These are phyloP conservation scores for Ophioninae sp. DNA, from an alignment of 2,888 invertebrate genomes.

Conservation along the genomic window DNA sequence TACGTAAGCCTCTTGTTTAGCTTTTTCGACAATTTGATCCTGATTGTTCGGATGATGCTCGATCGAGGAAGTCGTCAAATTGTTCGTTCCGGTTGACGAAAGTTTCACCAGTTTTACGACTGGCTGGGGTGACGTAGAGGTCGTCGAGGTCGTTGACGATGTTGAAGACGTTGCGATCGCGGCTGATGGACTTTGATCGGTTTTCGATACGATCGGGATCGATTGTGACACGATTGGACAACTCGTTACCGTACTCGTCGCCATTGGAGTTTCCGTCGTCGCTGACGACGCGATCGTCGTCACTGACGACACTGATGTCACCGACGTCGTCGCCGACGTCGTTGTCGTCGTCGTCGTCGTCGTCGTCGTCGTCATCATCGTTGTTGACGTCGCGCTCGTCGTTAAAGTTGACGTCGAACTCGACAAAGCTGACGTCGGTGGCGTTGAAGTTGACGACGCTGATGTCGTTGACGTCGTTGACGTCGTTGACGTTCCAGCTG, in stretches of 20 bases:
- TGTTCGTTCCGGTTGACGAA: slow-evolving; percentile 68
- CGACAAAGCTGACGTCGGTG: slow-evolving; percentile 3
- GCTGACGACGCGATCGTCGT: slow-evolving; percentile 69
- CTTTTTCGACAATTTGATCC: slow-evolving; percentile 92
- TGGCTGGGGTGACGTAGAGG: slow-evolving; percentile 71
- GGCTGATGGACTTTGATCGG: slow-evolving; percentile 21
- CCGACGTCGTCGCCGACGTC: slow-evolving; percentile 65
- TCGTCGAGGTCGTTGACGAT: slow-evolving; percentile 16
- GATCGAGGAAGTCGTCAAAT: slow-evolving; percentile 70
- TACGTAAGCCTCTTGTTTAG: slow-evolving; percentile 96
- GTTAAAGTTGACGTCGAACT: slow-evolving; percentile 61
- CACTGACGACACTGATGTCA: slow-evolving; percentile 58
- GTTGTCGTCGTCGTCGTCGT: slow-evolving; percentile 68
- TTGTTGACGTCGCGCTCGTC: slow-evolving; percentile 4
- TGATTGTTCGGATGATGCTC: slow-evolving; percentile 81
- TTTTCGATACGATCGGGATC: neutral
- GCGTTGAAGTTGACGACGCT: slow-evolving; percentile 25
- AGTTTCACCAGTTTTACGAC: slow-evolving; percentile 78
- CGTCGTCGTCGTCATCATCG: slow-evolving; percentile 61
- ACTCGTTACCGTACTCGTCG: slow-evolving; percentile 51
- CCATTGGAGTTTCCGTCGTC: slow-evolving; percentile 56
- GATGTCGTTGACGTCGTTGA: slow-evolving; percentile 61
- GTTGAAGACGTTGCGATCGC: neutral
- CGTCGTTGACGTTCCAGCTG: slow-evolving; percentile 67
- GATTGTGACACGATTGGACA: slow-evolving; percentile 49